Evolutionary conservation across 2,113 vertebrate genomes (phyloP).

Genomic region (Hippocampus guttulatus): DNA sequence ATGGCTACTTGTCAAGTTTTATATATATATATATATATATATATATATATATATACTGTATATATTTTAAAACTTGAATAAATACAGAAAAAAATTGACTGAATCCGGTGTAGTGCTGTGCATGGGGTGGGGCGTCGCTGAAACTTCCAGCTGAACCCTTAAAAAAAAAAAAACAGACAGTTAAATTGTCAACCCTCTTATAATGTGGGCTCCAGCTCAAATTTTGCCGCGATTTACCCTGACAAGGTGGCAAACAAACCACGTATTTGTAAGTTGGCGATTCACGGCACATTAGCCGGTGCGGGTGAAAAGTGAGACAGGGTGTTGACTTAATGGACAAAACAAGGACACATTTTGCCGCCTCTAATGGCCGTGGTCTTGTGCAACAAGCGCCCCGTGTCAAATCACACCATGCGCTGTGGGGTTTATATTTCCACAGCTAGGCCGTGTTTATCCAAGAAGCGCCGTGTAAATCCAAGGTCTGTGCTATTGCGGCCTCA

Average conservation of each 20-base stretch:
- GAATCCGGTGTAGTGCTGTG: too few species aligned
- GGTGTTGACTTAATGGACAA: conserved; percentile 39
- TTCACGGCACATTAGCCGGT: conserved; percentile 31
- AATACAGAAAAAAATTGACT: too few species aligned
- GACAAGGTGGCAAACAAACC: conserved; percentile 12
- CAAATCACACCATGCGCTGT: conserved; percentile 37
- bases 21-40: too few species aligned
- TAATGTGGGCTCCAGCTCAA: not conserved
- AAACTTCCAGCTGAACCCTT: not conserved
- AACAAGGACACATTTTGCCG: conserved; percentile 43
- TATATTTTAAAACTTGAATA: too few species aligned
- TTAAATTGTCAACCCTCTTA: not conserved
- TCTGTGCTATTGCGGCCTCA: conserved; percentile 60
- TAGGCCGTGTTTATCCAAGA: conserved; percentile 68
- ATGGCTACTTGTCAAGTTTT: too few species aligned
- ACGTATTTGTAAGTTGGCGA: conserved; percentile 6
- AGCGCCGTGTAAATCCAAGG: conserved; percentile 54
- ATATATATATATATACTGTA: too few species aligned
- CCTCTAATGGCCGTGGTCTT: conserved; percentile 25
- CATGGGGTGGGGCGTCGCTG: not conserved
- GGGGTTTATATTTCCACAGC: conserved; percentile 64
- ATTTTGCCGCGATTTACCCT: conserved; percentile 8
- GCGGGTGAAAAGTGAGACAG: conserved; percentile 7
- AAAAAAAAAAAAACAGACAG: not conserved
- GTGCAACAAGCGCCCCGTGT: conserved; percentile 52